Conservation (phyloP, 2,113 vertebrate genomes). For the Xyrauchen texanus region DNA sequence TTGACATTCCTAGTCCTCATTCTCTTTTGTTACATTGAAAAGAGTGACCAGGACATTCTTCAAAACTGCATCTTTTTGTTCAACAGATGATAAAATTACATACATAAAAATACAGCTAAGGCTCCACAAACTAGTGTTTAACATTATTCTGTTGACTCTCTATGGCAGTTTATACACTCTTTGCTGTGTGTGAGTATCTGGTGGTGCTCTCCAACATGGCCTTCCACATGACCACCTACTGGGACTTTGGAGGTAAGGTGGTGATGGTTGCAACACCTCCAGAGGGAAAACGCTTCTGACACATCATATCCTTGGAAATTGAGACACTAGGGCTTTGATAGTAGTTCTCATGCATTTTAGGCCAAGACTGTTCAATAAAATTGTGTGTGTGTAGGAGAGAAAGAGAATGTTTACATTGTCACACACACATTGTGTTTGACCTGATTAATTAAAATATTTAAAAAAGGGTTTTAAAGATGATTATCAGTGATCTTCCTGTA, state of each 20-base stretch:
- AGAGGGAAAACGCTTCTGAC: constrained; percentile 88
- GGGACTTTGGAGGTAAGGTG: constrained; percentile 91
- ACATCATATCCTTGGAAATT: no score
- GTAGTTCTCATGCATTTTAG: neutral
- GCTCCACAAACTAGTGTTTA: neutral
- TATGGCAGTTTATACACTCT: constrained; percentile 85
- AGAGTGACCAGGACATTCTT: no score
- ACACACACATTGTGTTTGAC: neutral
- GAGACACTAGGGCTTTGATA: no score
- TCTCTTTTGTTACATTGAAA: no score
- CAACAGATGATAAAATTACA: no score
- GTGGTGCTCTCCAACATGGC: constrained; percentile 96
- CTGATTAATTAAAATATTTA: neutral
- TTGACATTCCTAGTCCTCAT: no score
- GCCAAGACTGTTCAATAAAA: neutral
- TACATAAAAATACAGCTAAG: no score
- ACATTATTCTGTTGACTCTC: neutral
- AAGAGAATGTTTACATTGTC: no score
- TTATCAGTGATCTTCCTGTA: neutral
- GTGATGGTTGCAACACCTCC: constrained; percentile 82
- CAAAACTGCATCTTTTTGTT: no score
- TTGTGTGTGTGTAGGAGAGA: neutral
- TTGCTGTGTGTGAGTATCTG: constrained; percentile 92
- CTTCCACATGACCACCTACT: constrained; percentile 93
- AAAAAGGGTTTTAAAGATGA: neutral